Conservation (phyloP, 1,140 invertebrate species). For the Eupristina koningsbergeri region DNA sequence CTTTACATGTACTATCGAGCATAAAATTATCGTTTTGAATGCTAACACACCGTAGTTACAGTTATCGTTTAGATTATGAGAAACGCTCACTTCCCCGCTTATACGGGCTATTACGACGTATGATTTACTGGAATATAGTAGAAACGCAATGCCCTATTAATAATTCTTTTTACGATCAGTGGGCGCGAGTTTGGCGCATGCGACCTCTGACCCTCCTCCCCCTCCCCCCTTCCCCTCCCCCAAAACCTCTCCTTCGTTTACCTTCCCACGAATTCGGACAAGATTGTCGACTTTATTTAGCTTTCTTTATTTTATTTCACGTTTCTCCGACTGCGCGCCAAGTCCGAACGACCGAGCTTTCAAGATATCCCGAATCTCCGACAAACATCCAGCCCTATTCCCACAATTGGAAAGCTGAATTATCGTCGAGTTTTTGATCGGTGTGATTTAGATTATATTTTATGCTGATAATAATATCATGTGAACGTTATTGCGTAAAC, state of each 20-base stretch:
- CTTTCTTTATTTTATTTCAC: neutral
- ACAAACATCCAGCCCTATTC: neutral
- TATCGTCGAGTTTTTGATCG: neutral
- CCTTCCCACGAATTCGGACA: neutral
- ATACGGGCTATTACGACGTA: conserved; percentile 15
- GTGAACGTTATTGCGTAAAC: neutral
- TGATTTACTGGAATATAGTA: conserved; percentile 38
- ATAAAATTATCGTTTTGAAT: conserved; percentile 48
- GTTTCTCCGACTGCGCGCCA: neutral
- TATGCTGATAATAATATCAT: conserved; percentile 8
- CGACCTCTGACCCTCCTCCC: too few species aligned
- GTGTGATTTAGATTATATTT: conserved; percentile 2
- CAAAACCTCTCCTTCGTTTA: neutral
- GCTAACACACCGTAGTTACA: conserved; percentile 35
- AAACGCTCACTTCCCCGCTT: neutral
- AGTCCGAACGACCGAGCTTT: neutral
- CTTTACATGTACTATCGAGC: conserved; percentile 30
- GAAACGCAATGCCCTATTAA: conserved; percentile 40
- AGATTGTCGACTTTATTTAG: neutral
- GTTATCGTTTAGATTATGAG: conserved; percentile 47
- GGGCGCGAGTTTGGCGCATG: neutral
- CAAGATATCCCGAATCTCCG: neutral
- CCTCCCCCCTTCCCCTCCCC: neutral
- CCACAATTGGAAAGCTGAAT: neutral
- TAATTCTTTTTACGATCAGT: conserved; percentile 40